These are phyloP conservation scores for Styela plicata DNA, from an alignment of 23 tunicate genomes.

Conservation along the genomic window DNA sequence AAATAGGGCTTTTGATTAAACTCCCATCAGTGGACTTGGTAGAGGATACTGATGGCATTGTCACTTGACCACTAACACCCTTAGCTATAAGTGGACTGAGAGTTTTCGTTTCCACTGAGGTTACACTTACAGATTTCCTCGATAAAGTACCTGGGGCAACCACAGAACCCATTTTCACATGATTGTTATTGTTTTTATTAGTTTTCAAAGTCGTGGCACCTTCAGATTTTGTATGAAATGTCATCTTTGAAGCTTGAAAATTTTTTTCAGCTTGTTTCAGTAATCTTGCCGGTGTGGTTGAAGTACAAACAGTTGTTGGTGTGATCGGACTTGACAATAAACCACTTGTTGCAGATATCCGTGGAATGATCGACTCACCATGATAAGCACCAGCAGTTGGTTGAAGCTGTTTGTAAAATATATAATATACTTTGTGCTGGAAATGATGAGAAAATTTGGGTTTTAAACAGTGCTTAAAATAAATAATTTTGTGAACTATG, in stretches of 20 bases:
- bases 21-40: too few species aligned
- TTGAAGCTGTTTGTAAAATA: slow-evolving; percentile 2
- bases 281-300: slow-evolving; percentile 10
- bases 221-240: neutral
- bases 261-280: neutral
- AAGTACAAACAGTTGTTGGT: slow-evolving; percentile 22
- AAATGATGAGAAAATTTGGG: too few species aligned
- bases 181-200: neutral
- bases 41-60: neutral
- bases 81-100: neutral
- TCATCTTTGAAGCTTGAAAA: neutral
- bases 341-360: slow-evolving; percentile 20
- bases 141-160: neutral
- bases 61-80: neutral
- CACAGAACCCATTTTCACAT: neutral
- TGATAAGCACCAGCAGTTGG: neutral
- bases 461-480: too few species aligned
- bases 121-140: neutral
- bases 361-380: slow-evolving; percentile 11
- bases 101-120: neutral
- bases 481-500: too few species aligned
- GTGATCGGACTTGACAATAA: slow-evolving; percentile 2
- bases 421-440: too few species aligned
- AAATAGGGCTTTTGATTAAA: too few species aligned
- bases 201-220: neutral